Base-by-base conservation (phyloP, 2,888 invertebrate species). In the Scaptomyza polygonia region DNA sequence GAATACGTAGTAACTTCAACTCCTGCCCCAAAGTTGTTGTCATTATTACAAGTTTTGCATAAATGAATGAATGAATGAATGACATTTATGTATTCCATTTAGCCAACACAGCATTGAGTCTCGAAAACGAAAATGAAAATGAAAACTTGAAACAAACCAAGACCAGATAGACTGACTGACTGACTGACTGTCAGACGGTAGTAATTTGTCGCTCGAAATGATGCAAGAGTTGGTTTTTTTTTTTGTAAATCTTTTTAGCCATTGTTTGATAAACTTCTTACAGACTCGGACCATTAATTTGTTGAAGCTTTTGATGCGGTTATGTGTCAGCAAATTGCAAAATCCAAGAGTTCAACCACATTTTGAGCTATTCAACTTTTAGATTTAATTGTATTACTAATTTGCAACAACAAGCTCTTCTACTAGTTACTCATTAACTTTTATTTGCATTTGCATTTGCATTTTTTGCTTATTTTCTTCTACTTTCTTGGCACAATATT, bases 21-120 rank as follows among this genome's bases (percentile, higher is more conserved):
- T 11, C 30, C 4, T 14, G 5, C 29, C 36, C 36, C 56, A 66
- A 66, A 48, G 48, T 48, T 48, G 73, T 77, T 71, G 77, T 85
- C 86, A 81, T 85, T 81, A 86, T 84, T 75, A 79, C 82, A 80
- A 84, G 79, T 85, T 85, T 85, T 85, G 86, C 85, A 84, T 85
- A 85, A 85, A 85, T 73, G 75, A 76, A 76, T 74, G 79, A 77
- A 77, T 77, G 80, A 86, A 76, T 74, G 79, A 77, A 77, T 77
- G 80, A 86, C 84, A 85, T 85, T 85, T 85, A 79, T 84, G 73
- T 79, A 82, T 82, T 77, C 70, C 80, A 76, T 79, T 84, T 78
- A 76, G 82, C 68, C 71, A 77, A 48, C 72, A 58, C 72, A 68
- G 48, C 48, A 32, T 32, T 48, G 32, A 48, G 48, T 32, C 16